Evolutionary conservation across 2,888 invertebrate genomes (phyloP).

Genomic region (Seladonia tumulorum): DNA sequence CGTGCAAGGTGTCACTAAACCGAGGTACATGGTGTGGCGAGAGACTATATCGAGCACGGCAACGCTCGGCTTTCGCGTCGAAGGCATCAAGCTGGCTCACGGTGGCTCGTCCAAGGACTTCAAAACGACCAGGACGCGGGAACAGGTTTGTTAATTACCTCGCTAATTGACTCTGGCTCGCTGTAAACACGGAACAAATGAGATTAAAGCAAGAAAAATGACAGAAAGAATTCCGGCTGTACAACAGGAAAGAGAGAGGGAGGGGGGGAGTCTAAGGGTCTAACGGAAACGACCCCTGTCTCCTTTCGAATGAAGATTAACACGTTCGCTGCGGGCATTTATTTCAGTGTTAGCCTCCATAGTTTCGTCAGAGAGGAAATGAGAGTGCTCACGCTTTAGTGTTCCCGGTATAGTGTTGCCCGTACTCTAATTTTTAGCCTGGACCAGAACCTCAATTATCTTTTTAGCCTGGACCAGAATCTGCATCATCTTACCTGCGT

Average conservation of each 20-base stretch:
- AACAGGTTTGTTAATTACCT: conserved; percentile 85
- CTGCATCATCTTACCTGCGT: too few relatives aligned
- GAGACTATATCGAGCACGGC: conserved; percentile 99
- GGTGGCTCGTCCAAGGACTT: conserved; percentile 97
- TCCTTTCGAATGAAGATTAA: background rate
- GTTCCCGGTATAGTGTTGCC: too few relatives aligned
- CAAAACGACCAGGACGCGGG: conserved; percentile 95
- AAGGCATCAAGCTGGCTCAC: conserved; percentile 95
- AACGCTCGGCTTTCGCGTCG: conserved; percentile 97
- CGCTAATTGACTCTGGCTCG: background rate
- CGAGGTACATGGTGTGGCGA: conserved; percentile 97
- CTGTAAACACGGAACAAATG: background rate
- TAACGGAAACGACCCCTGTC: background rate
- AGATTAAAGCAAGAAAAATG: background rate
- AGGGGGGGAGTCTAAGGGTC: background rate
- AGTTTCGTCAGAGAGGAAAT: too few relatives aligned
- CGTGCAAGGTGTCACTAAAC: conserved; percentile 96
- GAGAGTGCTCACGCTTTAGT: too few relatives aligned
- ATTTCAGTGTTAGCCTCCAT: background rate
- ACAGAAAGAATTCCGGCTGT: background rate
- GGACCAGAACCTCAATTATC: too few relatives aligned
- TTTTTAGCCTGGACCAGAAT: too few relatives aligned
- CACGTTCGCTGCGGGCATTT: background rate
- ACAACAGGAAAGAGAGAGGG: background rate
- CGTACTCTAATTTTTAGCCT: too few relatives aligned